A percentile compares a stretch with the other conserved stretches of the same genome.
These are phyloP conservation scores for Meteorus sp. DNA, from an alignment of 1,140 invertebrate genomes.

Conservation along the genomic window DNA sequence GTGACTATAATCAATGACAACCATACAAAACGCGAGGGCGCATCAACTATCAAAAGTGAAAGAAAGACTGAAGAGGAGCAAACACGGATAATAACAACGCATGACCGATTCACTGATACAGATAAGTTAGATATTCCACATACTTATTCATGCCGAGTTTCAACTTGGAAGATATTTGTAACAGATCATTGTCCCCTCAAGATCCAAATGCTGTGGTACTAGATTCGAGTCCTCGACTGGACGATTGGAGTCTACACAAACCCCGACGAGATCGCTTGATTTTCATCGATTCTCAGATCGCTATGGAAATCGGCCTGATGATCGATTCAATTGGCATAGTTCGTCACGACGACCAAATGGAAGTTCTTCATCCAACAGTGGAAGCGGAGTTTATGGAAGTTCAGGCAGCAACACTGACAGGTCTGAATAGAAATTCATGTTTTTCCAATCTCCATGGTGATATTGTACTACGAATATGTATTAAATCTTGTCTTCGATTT, in stretches of 20 bases:
- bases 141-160: too few species aligned
- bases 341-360: constrained; percentile 15
- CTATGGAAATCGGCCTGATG: constrained; percentile 34
- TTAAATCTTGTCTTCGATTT: too few species aligned
- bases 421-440: too few species aligned
- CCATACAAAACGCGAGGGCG: constrained; percentile 16
- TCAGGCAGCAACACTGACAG: constrained; percentile 28
- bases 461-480: too few species aligned
- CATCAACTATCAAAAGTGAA: too few species aligned
- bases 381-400: constrained; percentile 24
- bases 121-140: too few species aligned
- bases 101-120: constrained; percentile 28
- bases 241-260: constrained; percentile 26
- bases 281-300: constrained; percentile 29
- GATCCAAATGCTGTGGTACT: constrained; percentile 38
- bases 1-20: background rate
- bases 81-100: constrained; percentile 1
- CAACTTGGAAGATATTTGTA: too few species aligned
- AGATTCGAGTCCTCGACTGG: constrained; percentile 31
- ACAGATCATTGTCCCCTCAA: too few species aligned
- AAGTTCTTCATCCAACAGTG: constrained; percentile 9
- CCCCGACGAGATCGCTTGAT: constrained; percentile 24
- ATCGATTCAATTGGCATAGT: constrained; percentile 21
- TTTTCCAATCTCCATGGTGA: too few species aligned
- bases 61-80: constrained; percentile 12